phyloP scores from a whole-genome alignment of 2,888 invertebrate genomes.

The Cerastis rubricosa region DNA sequence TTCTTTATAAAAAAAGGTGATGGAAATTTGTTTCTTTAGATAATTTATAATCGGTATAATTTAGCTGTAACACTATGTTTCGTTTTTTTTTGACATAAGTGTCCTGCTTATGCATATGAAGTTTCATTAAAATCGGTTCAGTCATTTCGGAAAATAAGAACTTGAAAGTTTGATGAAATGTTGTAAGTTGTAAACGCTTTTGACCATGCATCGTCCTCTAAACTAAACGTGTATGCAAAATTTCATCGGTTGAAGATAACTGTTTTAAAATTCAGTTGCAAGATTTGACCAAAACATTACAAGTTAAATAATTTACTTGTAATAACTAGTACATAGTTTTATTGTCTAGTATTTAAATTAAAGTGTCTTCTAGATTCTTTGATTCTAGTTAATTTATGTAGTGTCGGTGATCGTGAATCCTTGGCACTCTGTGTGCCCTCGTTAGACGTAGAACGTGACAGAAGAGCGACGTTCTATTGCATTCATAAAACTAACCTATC shows the following conservation, averaged over 20 bases:
- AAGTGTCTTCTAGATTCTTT: conserved; percentile 10
- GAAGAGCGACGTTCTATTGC: conserved; percentile 22
- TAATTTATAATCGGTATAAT: too few species aligned
- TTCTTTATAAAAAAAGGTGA: too few species aligned
- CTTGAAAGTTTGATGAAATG: too few species aligned
- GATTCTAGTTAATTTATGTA: conserved; percentile 25
- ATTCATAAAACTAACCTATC: conserved; percentile 37
- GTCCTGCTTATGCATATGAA: too few species aligned
- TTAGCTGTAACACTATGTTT: too few species aligned
- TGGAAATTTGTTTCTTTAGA: too few species aligned
- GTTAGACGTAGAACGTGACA: conserved; percentile 55
- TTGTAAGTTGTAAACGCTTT: too few species aligned
- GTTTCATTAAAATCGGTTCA: too few species aligned
- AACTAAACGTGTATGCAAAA: too few species aligned
- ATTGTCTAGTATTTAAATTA: conserved; percentile 5
- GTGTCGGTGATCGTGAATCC: conserved; percentile 48
- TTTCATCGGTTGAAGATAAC: background rate
- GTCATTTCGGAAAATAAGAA: too few species aligned
- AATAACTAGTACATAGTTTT: background rate
- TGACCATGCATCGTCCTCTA: too few species aligned
- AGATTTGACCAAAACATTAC: background rate
- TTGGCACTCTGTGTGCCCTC: conserved; percentile 50
- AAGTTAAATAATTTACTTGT: background rate
- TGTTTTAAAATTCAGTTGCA: background rate
- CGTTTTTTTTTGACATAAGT: too few species aligned